Conservation (phyloP, 2,113 vertebrate genomes). For the Cettia cetti region DNA sequence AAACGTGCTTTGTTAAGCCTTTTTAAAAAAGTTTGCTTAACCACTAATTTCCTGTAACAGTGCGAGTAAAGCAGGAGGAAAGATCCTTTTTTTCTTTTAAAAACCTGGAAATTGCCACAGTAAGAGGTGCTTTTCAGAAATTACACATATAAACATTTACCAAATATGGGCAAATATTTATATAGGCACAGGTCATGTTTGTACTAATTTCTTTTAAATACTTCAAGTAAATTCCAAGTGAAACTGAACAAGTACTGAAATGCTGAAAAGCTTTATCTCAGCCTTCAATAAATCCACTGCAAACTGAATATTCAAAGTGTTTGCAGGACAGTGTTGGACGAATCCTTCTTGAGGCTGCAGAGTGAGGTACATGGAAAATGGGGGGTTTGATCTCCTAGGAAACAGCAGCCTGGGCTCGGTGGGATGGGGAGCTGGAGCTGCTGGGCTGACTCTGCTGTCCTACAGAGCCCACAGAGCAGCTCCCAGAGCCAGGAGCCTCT, state of each 20-base stretch:
- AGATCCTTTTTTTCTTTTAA: not conserved
- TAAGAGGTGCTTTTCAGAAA: conserved; percentile 16
- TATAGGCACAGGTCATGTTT: not conserved
- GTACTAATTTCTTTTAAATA: not conserved
- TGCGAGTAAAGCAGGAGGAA: not conserved
- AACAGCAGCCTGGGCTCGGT: not conserved
- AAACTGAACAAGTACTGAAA: not conserved
- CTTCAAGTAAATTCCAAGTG: conserved; percentile 34
- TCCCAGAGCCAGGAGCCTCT: not conserved
- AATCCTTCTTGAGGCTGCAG: not conserved
- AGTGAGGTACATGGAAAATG: not conserved
- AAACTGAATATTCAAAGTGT: not conserved
- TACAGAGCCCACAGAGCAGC: not conserved
- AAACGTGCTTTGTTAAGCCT: not conserved
- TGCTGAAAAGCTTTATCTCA: not conserved
- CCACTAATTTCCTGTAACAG: not conserved
- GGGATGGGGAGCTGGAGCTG: not conserved
- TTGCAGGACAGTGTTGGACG: not conserved
- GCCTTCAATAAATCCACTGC: not conserved
- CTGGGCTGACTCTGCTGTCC: not conserved
- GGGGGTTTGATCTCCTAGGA: not conserved
- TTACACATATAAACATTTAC: not conserved
- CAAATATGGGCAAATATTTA: conserved; percentile 49
- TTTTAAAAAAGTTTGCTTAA: not conserved
- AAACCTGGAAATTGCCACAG: not conserved